A percentile compares a stretch with the other conserved stretches of the same genome.
Conservation (phyloP, 1,140 invertebrate species). For the Aculops lycopersici region DNA sequence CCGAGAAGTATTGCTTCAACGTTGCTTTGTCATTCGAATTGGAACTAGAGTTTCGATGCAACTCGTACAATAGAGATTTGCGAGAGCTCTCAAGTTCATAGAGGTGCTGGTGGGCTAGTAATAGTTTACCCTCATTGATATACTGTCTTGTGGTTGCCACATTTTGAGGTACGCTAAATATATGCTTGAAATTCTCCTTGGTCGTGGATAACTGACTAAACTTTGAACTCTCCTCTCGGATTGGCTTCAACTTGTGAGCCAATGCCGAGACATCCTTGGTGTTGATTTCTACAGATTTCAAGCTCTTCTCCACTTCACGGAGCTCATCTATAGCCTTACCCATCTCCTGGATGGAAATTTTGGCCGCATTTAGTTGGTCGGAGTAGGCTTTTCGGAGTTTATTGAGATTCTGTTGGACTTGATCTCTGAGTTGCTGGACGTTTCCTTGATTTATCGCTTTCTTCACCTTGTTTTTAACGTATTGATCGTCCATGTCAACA, state of each 20-base stretch:
- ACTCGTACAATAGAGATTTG: constrained; percentile 70
- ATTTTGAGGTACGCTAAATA: constrained; percentile 85
- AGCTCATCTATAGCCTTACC: constrained; percentile 49
- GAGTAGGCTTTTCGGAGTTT: background rate
- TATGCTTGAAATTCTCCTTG: constrained; percentile 88
- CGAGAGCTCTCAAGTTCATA: constrained; percentile 80
- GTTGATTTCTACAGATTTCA: constrained; percentile 25
- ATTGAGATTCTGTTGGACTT: background rate
- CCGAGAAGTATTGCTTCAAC: constrained; percentile 73
- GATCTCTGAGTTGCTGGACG: background rate
- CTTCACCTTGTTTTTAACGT: background rate
- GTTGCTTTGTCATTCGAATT: constrained; percentile 44
- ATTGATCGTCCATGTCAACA: too few relatives aligned
- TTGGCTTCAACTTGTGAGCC: constrained; percentile 38
- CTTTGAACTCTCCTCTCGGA: constrained; percentile 62
- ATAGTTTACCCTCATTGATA: constrained; percentile 71
- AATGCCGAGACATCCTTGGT: constrained; percentile 33
- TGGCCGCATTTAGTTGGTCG: constrained; percentile 22
- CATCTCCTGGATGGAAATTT: constrained; percentile 63
- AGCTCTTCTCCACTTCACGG: constrained; percentile 27
- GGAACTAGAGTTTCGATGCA: constrained; percentile 69
- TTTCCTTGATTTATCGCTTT: background rate
- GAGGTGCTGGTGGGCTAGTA: constrained; percentile 62
- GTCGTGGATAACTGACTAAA: constrained; percentile 75
- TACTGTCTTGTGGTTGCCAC: constrained; percentile 69